Conservation (phyloP, 2,113 vertebrate genomes). For the Cyanoderma ruficeps region DNA sequence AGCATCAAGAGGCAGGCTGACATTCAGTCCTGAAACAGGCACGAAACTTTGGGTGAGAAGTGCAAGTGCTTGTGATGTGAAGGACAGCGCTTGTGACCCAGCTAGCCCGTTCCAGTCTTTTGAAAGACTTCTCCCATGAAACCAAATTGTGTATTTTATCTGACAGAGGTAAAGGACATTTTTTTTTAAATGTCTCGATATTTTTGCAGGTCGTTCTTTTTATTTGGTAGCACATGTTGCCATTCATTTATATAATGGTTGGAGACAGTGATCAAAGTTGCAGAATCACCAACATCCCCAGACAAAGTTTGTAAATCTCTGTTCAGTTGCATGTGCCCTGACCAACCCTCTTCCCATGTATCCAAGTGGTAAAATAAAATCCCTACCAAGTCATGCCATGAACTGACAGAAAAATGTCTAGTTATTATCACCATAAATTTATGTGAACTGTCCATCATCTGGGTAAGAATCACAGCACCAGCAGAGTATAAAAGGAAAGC, state of each 20-base stretch:
- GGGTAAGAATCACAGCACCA: accelerated
- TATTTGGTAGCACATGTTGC: neutral
- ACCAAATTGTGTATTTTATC: neutral
- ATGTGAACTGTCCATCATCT: accelerated
- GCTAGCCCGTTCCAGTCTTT: neutral
- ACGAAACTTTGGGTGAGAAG: neutral
- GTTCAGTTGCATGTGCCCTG: neutral
- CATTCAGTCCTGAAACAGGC: accelerated
- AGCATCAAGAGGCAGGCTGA: neutral
- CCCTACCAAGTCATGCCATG: accelerated
- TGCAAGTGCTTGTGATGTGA: neutral
- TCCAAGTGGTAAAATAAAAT: neutral
- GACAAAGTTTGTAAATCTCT: neutral
- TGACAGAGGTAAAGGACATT: neutral
- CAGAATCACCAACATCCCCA: neutral
- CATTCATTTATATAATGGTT: neutral
- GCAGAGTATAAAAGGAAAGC: neutral
- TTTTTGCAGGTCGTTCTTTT: neutral
- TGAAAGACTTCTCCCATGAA: neutral
- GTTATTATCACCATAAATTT: neutral
- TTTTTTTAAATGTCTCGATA: neutral
- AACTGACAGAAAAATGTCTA: neutral
- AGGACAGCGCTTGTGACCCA: neutral
- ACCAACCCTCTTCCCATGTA: neutral
- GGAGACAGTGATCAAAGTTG: neutral